Base-by-base conservation (phyloP, 2,113 vertebrate genomes). In the Ciconia stormi region DNA sequence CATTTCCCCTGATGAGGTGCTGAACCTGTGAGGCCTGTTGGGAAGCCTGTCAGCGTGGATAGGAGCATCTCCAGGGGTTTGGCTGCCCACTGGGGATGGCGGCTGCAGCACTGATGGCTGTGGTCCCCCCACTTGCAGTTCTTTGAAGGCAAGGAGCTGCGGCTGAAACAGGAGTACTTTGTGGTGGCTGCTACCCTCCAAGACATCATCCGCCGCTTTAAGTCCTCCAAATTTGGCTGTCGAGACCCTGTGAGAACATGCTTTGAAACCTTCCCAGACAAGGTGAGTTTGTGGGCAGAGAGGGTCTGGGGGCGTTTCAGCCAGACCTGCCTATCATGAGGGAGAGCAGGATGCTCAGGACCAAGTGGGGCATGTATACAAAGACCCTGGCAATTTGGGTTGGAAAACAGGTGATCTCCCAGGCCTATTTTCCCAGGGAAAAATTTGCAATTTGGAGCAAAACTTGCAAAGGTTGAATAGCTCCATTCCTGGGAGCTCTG, bases 141-240 rank as follows among this genome's bases (percentile, higher is more conserved):
- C 95, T 99, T 99, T 1, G 99, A 99, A 97, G 99, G 99, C 27
- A 99, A 99, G 96, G 99, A 99, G 97, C 97, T 99, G 59, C 97
- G 98, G n/a, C 96, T 99, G 90, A 99, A 99, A 73, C 99, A 99
- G 97, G 99, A 99, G 79, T 99, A 99, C 96, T 99, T 99, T 10
- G 99, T 99, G 87, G 99, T 99, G 79, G 99, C 99, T 2, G 99
- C 99, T 69, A 99, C 99, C 12, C 98, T 99, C 16, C 99, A 99
- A 87, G 99, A 99, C 95, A 99, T 99, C 96, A 98, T 99, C 90
- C 98, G 99, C 16, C 98, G 98, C 82, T 99, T 99, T 82, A 99
- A 99, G 96, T 99, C 99, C 14, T 99, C 99, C 87, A 99, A 99
- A 79, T 99, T 99, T 2, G 99, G 99, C 88, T 99, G 99, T 93